Base-by-base conservation (phyloP, 2,888 invertebrate species). In the Drosophila paracracens region DNA sequence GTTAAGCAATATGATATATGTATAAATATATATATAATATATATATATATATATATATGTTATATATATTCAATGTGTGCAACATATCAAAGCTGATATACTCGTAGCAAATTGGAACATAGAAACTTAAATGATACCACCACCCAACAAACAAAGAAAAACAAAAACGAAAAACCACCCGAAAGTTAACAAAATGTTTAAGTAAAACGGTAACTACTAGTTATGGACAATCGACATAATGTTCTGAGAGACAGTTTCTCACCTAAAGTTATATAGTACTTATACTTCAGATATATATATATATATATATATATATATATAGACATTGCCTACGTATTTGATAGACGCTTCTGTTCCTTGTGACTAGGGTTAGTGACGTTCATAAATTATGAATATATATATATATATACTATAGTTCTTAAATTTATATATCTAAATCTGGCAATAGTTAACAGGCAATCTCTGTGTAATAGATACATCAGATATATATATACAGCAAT, bases 311-410 rank as follows among this genome's bases (percentile, higher is more conserved):
- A 62, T 50, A 29, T 38, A 51, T 43, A 46, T 61, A 40, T 35
- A 54, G 38, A 62, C 52, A 53, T 57, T 68, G 80, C 80, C 68
- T 64, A 60, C 43, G 43, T 76, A 73, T 76, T 70, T 76, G 61
- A 81, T 79, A 83, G 79, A 74, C 61, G 85, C 87, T 85, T 89
- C 84, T 89, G 89, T 85, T 89, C 89, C 89, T 89, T 74, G 81
- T 77, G 63, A 63, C 57, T 84, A 87, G 84, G 89, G 72, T 84
- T 84, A 84, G 84, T 89, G 89, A 87, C 53, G 61, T 74, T 77
- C 59, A 58, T 61, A 52, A 62, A 62, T 38, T 51, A 68, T 48
- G 48, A 53, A 56, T 56, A n/a, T n/a, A 52, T 52, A 54, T 54
- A 25, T 58, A 43, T 21, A 58, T 27, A 65, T 67, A 38, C 43